These are phyloP conservation scores for Coluber constrictor DNA, from an alignment of 2,797 vertebrate species.

Conservation along the genomic window DNA sequence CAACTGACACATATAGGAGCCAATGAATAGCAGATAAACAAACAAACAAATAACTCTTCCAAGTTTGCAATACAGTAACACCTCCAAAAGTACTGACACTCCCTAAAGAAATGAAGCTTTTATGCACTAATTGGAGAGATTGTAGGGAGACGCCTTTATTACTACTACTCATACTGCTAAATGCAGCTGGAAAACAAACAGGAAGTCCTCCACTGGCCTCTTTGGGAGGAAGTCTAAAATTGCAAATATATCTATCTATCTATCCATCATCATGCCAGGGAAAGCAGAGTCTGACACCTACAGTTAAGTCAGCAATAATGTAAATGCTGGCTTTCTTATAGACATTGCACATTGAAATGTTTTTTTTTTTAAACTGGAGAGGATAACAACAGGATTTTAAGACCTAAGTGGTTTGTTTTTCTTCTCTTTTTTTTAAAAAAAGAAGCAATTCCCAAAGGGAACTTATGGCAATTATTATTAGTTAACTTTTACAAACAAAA, in stretches of 20 bases:
- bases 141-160: neutral
- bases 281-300: conserved; percentile 63
- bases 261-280: conserved; percentile 38
- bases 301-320: conserved; percentile 56
- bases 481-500: neutral
- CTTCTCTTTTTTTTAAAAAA: too few species aligned
- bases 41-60: neutral
- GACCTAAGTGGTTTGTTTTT: conserved; percentile 4
- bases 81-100: neutral
- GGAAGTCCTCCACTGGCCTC: conserved; percentile 13
- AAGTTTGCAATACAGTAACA: neutral
- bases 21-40: neutral
- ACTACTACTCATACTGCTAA: neutral
- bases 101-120: neutral
- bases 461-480: neutral
- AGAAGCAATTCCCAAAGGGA: conserved; percentile 30
- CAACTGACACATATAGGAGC: neutral
- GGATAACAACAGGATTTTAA: neutral
- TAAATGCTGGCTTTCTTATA: conserved; percentile 51
- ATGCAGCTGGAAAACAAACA: conserved; percentile 16
- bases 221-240: conserved; percentile 22
- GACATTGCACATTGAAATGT: conserved; percentile 25
- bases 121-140: neutral
- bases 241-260: neutral
- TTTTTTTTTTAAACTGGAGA: conserved; percentile 26